Evolutionary conservation across 2,113 vertebrate species (phyloP).

Genomic region (Phasianus colchicus): DNA sequence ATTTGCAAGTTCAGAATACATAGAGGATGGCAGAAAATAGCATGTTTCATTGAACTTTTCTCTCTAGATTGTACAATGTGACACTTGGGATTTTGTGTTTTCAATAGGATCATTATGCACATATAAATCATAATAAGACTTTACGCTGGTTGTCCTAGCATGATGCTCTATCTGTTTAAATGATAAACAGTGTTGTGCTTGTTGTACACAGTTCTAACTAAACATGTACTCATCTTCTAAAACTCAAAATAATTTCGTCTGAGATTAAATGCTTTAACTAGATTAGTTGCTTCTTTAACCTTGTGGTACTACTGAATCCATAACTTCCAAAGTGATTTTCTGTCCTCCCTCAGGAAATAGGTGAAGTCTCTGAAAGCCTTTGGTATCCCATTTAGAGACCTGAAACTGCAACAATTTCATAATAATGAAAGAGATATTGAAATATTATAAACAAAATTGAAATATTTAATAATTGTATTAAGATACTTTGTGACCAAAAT

Average conservation of each 20-base stretch:
- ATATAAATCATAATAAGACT: not conserved
- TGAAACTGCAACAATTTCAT: not conserved
- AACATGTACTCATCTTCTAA: not conserved
- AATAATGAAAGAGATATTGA: not conserved
- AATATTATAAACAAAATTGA: not conserved
- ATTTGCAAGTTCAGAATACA: not conserved
- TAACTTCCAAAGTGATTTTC: not conserved
- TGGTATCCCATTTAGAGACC: not conserved
- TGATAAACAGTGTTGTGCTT: fast-evolving
- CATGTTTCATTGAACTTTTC: not conserved
- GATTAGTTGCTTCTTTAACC: not conserved
- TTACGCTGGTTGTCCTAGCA: not conserved
- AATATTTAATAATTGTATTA: not conserved
- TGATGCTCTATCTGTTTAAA: not conserved
- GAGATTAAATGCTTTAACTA: not conserved
- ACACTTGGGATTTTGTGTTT: not conserved
- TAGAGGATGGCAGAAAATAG: not conserved
- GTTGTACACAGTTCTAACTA: not conserved
- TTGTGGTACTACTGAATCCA: not conserved
- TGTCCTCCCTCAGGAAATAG: not conserved
- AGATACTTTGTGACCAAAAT: not conserved
- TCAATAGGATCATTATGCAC: not conserved
- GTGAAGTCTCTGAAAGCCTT: not conserved
- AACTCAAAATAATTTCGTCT: not conserved
- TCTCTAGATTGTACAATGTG: fast-evolving